Conservation (phyloP, 2,888 invertebrate genomes). For the Crepidodera aurea region DNA sequence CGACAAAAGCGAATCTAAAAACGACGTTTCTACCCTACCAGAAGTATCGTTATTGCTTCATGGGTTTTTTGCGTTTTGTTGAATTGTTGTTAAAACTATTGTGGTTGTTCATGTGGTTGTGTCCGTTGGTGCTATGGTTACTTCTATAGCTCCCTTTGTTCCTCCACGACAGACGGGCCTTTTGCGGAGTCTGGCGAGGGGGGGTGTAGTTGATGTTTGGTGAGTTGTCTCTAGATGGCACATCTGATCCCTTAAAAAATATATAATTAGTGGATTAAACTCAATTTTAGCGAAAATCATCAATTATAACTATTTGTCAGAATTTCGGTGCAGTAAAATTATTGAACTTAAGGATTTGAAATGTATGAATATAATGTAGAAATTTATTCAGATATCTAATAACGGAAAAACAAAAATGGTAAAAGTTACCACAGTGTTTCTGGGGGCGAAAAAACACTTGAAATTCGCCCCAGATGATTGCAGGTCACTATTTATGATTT, state of each 20-base stretch:
- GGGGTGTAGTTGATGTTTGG: conserved; percentile 54
- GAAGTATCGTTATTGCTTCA: conserved; percentile 46
- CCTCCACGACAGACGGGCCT: conserved; percentile 29
- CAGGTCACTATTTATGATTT: no score
- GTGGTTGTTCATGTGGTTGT: conserved; percentile 39
- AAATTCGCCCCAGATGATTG: no score
- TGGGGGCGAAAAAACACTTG: no score
- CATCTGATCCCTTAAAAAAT: conserved; percentile 55
- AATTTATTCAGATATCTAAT: no score
- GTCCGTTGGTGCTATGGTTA: conserved; percentile 42
- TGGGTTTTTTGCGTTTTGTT: conserved; percentile 50
- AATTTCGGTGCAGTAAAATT: no score
- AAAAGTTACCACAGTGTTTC: no score
- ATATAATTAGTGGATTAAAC: no score
- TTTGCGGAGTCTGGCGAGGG: conserved; percentile 42
- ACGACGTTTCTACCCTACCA: conserved; percentile 22
- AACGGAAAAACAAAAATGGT: no score
- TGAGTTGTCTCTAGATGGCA: conserved; percentile 59
- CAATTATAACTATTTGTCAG: no score
- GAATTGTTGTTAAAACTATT: conserved; percentile 40
- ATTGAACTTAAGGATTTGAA: no score
- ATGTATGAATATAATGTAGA: no score
- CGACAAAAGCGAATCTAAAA: conserved; percentile 27
- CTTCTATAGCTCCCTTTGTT: conserved; percentile 37
- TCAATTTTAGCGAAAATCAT: no score